Evolutionary conservation across 2,113 vertebrate genomes (phyloP), one percentile per base, ranked within the genome.

Genomic region (Platichthys flesus): DNA sequence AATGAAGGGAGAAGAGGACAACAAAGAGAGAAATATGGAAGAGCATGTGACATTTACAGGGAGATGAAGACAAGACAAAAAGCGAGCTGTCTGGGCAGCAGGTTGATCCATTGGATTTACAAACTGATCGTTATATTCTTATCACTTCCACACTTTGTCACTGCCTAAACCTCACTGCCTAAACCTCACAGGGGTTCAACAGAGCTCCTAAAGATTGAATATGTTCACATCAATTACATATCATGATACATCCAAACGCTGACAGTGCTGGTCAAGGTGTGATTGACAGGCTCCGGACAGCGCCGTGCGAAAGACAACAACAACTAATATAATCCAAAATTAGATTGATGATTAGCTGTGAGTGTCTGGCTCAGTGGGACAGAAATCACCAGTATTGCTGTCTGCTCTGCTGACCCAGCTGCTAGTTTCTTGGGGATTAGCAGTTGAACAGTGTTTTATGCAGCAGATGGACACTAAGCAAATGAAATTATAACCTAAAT

Each of bases 1-100:
- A 60, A 76, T 60, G 45, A 66, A 64, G 58, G 20, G 49, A 62
- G 40, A 26, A 24, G 55, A 66, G 31, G 21, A 63, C 56, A 76
- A 71, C 54, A 62, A 76, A 71, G 54, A 59, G 40, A 72, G 10
- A 77, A 67, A 73, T 60, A 42, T 63, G 70, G 9, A 71, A 37
- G 9, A 40, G 13, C 21, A 8, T 26, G 37, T 37, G 10, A 64
- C 42, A 84, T 45, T 9, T 9, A 65, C 20, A 67, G 1, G 18
- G 9, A 1, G 23, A 71, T 61, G 16, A 64, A 58, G 42, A 70
- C 1, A 57, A 20, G 7, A 47, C 12, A 57, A 13, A 67, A 59
- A 49, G 28, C 0, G n/a, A 58, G 42, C 12, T 1, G 8, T 23
- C 3, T 16, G 28, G 2, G 5, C 12, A 42, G 10, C 52, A 54